These are phyloP conservation scores for Marmota flaviventris DNA, from an alignment of 2,113 vertebrate genomes.

Conservation along the genomic window DNA sequence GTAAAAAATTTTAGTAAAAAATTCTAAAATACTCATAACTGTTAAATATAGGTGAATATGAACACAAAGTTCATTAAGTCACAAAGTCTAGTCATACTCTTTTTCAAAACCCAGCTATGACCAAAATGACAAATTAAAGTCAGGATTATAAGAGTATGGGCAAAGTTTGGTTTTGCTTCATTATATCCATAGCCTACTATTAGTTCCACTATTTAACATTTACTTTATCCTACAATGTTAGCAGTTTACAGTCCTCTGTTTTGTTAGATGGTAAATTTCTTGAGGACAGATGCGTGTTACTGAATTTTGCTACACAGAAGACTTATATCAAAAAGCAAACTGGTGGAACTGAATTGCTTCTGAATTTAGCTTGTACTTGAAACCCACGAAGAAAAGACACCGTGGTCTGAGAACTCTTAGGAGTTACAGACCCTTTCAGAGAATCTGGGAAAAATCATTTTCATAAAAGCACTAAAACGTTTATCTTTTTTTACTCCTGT, in stretches of 20 bases:
- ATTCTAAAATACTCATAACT: conserved; percentile 8
- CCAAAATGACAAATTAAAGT: conserved; percentile 12
- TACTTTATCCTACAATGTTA: conserved; percentile 1
- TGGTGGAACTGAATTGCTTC: conserved; percentile 6
- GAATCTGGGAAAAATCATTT: conserved; percentile 1
- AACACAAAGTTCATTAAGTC: neutral
- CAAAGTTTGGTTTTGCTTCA: conserved; percentile 4
- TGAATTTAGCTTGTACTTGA: conserved; percentile 30
- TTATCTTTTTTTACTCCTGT: neutral
- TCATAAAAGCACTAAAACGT: neutral
- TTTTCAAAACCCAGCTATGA: neutral
- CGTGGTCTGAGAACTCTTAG: neutral
- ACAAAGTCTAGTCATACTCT: neutral
- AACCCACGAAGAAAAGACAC: neutral
- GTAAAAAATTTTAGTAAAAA: conserved; percentile 43
- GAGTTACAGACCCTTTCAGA: neutral
- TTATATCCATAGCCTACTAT: neutral
- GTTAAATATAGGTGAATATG: neutral
- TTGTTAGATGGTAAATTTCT: conserved; percentile 20
- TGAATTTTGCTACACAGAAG: neutral
- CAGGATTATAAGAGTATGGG: neutral
- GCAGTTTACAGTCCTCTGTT: neutral
- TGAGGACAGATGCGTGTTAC: neutral
- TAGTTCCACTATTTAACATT: conserved; percentile 17
- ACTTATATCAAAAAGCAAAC: conserved; percentile 3